These are phyloP conservation scores for Lepetodrilus schrolli DNA, from an alignment of 2,888 invertebrate species.

Conservation along the genomic window DNA sequence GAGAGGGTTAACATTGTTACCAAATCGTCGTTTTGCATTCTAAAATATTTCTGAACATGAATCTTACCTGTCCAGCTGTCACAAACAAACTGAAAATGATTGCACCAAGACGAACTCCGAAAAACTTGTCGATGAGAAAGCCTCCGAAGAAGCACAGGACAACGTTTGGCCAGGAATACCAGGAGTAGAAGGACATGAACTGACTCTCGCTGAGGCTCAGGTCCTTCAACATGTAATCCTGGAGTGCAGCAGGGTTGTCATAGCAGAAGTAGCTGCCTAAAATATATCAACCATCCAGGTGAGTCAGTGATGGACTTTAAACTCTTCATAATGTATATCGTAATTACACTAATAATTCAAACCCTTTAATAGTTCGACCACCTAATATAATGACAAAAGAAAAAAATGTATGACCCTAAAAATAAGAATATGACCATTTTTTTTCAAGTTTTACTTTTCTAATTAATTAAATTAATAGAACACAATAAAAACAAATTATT, in stretches of 20 bases:
- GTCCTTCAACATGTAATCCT: constrained; percentile 89
- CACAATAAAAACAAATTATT: too few relatives aligned
- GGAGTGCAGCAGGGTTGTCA: constrained; percentile 95
- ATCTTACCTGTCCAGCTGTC: constrained; percentile 86
- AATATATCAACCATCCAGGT: background rate
- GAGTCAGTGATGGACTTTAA: too few relatives aligned
- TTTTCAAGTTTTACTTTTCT: too few relatives aligned
- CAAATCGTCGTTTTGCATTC: background rate
- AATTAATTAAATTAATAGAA: too few relatives aligned
- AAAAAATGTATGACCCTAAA: too few relatives aligned
- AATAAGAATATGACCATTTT: too few relatives aligned
- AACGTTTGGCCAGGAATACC: constrained; percentile 99
- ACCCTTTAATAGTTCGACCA: too few relatives aligned
- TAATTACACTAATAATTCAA: too few relatives aligned
- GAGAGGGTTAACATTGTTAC: background rate
- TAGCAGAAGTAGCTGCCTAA: constrained; percentile 97
- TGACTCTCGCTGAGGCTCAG: constrained; percentile 86
- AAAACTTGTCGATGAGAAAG: constrained; percentile 93
- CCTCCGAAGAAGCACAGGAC: constrained; percentile 96
- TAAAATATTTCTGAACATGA: too few relatives aligned
- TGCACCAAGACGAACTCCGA: constrained; percentile 94
- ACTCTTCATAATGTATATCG: too few relatives aligned
- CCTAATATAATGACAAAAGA: too few relatives aligned
- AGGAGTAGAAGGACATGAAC: constrained; percentile 90
- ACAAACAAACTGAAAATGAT: constrained; percentile 92